phyloP scores from a whole-genome alignment of 2,113 vertebrate species.

The Salvelinus sp. region DNA sequence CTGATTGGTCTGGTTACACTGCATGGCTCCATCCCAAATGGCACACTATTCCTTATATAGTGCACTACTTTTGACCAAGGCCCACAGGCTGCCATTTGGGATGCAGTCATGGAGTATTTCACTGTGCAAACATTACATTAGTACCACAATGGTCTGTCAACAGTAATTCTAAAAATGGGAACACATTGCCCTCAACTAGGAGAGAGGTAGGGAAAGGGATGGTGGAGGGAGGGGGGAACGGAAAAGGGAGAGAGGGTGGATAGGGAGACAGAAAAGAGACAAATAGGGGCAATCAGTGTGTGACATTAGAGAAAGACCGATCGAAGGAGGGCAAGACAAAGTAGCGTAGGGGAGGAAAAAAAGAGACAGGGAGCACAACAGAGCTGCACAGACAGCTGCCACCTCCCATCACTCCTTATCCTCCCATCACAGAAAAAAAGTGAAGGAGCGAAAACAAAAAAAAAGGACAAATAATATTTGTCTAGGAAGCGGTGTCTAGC shows the following conservation, averaged over 20 bases:
- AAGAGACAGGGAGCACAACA: slow-evolving; percentile 2
- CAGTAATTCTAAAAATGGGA: neutral
- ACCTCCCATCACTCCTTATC: no score
- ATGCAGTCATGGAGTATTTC: no score
- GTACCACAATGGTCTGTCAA: neutral
- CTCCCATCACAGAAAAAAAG: no score
- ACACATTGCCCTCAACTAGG: neutral
- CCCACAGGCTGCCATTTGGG: no score
- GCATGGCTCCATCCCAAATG: no score
- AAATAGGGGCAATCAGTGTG: neutral
- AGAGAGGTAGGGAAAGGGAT: neutral
- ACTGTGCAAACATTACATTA: no score
- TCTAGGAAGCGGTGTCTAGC: neutral
- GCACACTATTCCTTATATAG: no score
- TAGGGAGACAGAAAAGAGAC: neutral
- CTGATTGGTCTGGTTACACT: no score
- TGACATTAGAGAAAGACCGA: neutral
- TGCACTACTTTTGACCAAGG: no score
- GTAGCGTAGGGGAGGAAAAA: neutral
- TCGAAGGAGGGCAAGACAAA: neutral
- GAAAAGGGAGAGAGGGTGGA: neutral
- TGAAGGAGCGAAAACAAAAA: neutral
- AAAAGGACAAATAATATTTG: slow-evolving; percentile 38
- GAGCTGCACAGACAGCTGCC: slow-evolving; percentile 11
- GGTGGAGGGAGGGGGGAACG: neutral